These are phyloP conservation scores for Caenorhabditis sp. DNA, from an alignment of 2,888 invertebrate species.

Conservation along the genomic window DNA sequence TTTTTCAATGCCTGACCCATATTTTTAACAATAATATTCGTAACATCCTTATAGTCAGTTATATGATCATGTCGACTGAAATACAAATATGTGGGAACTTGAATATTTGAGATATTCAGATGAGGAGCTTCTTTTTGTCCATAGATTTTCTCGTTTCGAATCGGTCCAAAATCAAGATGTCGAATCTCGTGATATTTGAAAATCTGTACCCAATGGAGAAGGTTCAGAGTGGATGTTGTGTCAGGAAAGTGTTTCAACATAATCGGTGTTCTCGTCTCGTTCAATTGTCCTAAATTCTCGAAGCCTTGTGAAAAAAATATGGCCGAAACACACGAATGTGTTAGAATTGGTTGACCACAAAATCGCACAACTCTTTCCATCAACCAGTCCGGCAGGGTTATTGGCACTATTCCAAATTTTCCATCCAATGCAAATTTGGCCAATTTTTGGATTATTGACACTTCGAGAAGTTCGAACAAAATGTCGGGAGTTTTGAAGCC, in stretches of 20 bases:
- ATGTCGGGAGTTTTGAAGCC: conserved; percentile 26
- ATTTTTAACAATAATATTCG: conserved; percentile 17
- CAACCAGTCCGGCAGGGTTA: conserved; percentile 9
- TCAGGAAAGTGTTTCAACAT: conserved; percentile 28
- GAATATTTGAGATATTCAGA: conserved; percentile 30
- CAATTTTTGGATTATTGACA: conserved; percentile 9
- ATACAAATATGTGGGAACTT: conserved; percentile 30
- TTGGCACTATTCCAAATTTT: conserved; percentile 22
- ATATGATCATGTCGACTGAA: conserved; percentile 30
- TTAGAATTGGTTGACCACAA: conserved; percentile 8
- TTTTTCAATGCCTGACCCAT: conserved; percentile 33
- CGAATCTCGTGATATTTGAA: conserved; percentile 37
- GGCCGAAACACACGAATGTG: conserved; percentile 9
- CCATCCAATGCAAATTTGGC: conserved; percentile 25
- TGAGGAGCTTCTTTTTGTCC: conserved; percentile 28
- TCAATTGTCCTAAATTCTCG: conserved; percentile 28
- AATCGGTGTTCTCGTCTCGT: conserved; percentile 29
- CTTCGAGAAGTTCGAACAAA: conserved; percentile 19
- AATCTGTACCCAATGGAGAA: conserved; percentile 39
- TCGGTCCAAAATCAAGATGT: conserved; percentile 22
- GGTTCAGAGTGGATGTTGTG: conserved; percentile 28
- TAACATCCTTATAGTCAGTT: conserved; percentile 25
- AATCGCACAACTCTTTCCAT: conserved; percentile 4
- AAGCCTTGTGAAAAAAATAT: conserved; percentile 6
- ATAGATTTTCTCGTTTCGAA: conserved; percentile 20